Evolutionary conservation across 2,888 invertebrate species (phyloP), one percentile per base, ranked within the genome.

Genomic region (Leistus spinibarbis): DNA sequence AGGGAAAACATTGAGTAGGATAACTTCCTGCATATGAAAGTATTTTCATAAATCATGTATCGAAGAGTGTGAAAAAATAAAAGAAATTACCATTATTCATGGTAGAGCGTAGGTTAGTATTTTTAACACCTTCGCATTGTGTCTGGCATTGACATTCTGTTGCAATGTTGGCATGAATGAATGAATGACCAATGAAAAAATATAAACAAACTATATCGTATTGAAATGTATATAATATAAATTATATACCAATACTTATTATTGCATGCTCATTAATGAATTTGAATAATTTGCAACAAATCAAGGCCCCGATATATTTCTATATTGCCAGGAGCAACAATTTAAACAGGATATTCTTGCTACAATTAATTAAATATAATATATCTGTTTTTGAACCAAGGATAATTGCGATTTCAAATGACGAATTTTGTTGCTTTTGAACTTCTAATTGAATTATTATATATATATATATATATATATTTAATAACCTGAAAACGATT

Each of bases 111-210:
- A 54, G 71, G 71, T n/a, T 64, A 62, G 53, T 64, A 22, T 53
- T 64, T 22, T 62, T 63, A 24, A 71, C 71, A 71, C 71, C 71
- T 71, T 71, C 40, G 5, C 10, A 54, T 22, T 17, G 7, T 3
- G 17, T 54, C 62, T 71, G 71, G 56, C 71, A 71, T 71, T 71
- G 71, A 71, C 63, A 71, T 71, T 71, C 54, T 64, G 53, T 70
- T 63, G 54, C 63, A 63, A 20, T 19, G 16, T 19, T 65, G 13
- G 10, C 20, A 65, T 54, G 66, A 54, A 54, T 71, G 64, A 71
- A 71, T 63, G 71, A 71, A 71, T 71, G 71, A 64, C 54, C 9
- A 64, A n/a, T 27, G 10, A 20, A 24, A 23, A 64, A 64, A 64
- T 64, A 64, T 23, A 16, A 64, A 64, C 27, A 22, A 64, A 20